Evolutionary conservation across 2,888 invertebrate genomes (phyloP).

Genomic region (Dendrolimus houi): DNA sequence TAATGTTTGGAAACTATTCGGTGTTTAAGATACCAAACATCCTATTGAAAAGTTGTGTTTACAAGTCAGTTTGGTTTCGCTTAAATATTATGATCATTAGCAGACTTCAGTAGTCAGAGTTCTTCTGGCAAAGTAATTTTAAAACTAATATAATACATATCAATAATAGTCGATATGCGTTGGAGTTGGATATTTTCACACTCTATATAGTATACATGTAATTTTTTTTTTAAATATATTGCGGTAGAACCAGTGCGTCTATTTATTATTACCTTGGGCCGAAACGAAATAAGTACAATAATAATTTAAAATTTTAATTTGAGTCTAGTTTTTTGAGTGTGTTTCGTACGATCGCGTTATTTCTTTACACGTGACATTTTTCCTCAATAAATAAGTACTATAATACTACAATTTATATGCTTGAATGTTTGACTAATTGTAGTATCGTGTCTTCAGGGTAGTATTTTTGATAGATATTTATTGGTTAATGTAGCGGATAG

Average conservation of each 20-base stretch:
- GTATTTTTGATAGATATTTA: too few relatives aligned
- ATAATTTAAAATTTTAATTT: neutral
- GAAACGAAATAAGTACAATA: neutral
- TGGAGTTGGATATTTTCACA: too few relatives aligned
- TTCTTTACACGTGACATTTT: neutral
- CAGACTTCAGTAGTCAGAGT: too few relatives aligned
- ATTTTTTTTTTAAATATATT: too few relatives aligned
- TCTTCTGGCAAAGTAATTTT: too few relatives aligned
- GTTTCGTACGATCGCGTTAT: neutral
- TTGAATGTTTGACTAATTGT: too few relatives aligned
- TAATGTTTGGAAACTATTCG: slow-evolving; percentile 4
- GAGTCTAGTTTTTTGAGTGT: neutral
- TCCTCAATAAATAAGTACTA: neutral
- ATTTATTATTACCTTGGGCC: neutral
- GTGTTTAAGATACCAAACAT: neutral
- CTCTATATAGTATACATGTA: too few relatives aligned
- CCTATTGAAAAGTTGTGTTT: neutral
- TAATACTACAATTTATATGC: neutral
- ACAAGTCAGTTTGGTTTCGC: neutral
- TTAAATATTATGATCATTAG: too few relatives aligned
- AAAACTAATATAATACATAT: too few relatives aligned
- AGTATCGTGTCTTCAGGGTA: too few relatives aligned
- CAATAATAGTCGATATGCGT: too few relatives aligned
- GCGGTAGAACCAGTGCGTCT: neutral
- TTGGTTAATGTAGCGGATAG: too few relatives aligned